Percentiles rank a stretch among this genome's conserved stretches.
Evolutionary conservation across 2,888 invertebrate genomes (phyloP).

Genomic region (Selenia dentaria): DNA sequence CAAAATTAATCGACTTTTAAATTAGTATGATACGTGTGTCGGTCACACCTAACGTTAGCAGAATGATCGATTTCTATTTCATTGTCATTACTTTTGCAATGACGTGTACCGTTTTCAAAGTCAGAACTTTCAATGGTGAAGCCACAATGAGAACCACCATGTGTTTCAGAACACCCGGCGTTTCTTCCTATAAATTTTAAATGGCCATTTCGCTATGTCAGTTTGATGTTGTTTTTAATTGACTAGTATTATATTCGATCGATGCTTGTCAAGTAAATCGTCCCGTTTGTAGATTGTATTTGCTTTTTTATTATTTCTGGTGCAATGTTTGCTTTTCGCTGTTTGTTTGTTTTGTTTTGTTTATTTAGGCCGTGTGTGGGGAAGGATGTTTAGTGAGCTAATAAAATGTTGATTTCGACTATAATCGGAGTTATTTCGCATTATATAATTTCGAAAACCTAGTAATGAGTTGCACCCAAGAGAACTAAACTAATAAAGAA

Average conservation of each 20-base stretch:
- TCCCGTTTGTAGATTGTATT: constrained; percentile 1
- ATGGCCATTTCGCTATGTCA: constrained; percentile 41
- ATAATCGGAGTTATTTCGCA: too few relatives aligned
- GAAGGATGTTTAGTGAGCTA: background rate
- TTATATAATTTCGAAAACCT: too few relatives aligned
- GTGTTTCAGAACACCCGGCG: constrained; percentile 52
- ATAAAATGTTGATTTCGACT: background rate
- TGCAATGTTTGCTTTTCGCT: constrained; percentile 17
- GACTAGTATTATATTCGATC: constrained; percentile 13
- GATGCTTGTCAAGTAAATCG: constrained; percentile 12
- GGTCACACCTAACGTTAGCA: constrained; percentile 6
- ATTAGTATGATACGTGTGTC: constrained; percentile 16
- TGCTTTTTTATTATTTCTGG: constrained; percentile 14
- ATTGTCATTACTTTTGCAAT: constrained; percentile 56
- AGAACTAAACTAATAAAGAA: too few relatives aligned
- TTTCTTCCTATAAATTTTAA: constrained; percentile 66
- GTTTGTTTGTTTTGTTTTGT: constrained; percentile 8
- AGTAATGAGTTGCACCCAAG: too few relatives aligned
- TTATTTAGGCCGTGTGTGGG: constrained; percentile 6
- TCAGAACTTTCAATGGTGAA: constrained; percentile 49
- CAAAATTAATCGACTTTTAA: constrained; percentile 2
- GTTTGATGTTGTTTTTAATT: constrained; percentile 41
- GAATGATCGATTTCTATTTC: constrained; percentile 65
- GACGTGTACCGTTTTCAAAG: constrained; percentile 69
- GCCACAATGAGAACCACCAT: constrained; percentile 54